phyloP scores from a whole-genome alignment of 2,888 invertebrate species.

The Bedellia somnulentella region DNA sequence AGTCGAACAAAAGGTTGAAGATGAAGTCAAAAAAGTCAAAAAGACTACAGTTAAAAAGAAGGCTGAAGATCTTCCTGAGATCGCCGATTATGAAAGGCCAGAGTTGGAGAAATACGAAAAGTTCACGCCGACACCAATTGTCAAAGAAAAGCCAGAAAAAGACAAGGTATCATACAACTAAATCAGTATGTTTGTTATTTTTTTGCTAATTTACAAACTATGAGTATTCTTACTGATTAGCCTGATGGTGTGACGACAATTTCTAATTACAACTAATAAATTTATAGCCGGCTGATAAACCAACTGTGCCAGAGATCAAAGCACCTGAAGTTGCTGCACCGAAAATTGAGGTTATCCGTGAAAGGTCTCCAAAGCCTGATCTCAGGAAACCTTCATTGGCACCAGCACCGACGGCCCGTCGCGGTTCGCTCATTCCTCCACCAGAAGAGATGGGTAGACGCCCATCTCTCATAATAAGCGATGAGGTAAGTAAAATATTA shows the following conservation, averaged over 20 bases:
- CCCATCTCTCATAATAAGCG: slow-evolving; percentile 89
- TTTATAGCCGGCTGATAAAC: slow-evolving; percentile 19
- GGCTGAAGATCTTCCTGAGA: slow-evolving; percentile 63
- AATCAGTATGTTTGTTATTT: background rate
- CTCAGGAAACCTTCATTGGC: slow-evolving; percentile 73
- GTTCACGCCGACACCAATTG: slow-evolving; percentile 50
- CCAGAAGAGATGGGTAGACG: slow-evolving; percentile 86
- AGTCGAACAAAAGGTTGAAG: slow-evolving; percentile 38
- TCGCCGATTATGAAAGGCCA: slow-evolving; percentile 76
- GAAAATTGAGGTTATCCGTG: slow-evolving; percentile 85
- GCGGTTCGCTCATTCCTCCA: slow-evolving; percentile 87
- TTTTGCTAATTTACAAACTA: no score
- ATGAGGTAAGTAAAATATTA: slow-evolving; percentile 85
- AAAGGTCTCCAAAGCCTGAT: slow-evolving; percentile 70
- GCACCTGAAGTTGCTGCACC: slow-evolving; percentile 70
- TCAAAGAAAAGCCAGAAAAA: slow-evolving; percentile 49
- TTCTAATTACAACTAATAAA: no score
- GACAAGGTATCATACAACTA: slow-evolving; percentile 23
- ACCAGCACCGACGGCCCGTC: slow-evolving; percentile 48
- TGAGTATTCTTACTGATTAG: no score
- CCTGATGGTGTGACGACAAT: no score
- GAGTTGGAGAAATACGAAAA: slow-evolving; percentile 71
- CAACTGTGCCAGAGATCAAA: slow-evolving; percentile 70
- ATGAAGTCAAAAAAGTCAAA: slow-evolving; percentile 50
- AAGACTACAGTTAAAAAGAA: slow-evolving; percentile 50